A percentile compares a stretch with the other conserved stretches of the same genome.
Conservation (phyloP, 2,113 vertebrate species). For the Deroptyus accipitrinus region DNA sequence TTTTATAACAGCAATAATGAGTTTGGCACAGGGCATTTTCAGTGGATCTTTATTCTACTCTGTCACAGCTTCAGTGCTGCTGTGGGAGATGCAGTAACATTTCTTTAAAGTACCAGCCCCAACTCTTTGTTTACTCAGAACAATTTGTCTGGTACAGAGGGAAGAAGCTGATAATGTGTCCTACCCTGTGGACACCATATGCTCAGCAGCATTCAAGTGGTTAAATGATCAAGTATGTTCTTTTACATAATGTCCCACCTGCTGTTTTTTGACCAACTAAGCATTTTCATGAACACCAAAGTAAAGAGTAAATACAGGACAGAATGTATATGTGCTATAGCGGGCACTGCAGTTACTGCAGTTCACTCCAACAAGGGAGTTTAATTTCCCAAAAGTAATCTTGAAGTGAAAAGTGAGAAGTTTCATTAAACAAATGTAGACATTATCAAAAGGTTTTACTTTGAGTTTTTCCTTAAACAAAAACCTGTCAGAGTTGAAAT, state of each 20-base stretch:
- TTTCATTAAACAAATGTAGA: background rate
- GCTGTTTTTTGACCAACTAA: background rate
- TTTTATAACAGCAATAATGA: slow-evolving; percentile 32
- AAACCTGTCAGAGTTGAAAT: background rate
- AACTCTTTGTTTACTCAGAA: background rate
- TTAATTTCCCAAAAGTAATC: background rate
- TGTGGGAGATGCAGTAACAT: background rate
- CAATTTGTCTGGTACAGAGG: background rate
- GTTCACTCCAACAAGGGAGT: background rate
- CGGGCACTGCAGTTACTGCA: background rate
- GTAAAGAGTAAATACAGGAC: background rate
- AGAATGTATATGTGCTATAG: background rate
- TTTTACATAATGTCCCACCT: background rate
- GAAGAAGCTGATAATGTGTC: background rate
- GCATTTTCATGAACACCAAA: background rate
- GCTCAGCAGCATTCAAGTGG: background rate
- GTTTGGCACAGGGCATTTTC: background rate
- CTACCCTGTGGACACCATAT: background rate
- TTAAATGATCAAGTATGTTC: slow-evolving; percentile 8
- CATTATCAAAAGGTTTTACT: background rate
- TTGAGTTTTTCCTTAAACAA: background rate
- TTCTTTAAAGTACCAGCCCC: background rate
- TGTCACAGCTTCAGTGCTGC: background rate
- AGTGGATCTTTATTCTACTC: background rate
- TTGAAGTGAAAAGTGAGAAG: background rate